Evolutionary conservation across 2,797 vertebrate species (phyloP).

Genomic region (Malurus splendens): DNA sequence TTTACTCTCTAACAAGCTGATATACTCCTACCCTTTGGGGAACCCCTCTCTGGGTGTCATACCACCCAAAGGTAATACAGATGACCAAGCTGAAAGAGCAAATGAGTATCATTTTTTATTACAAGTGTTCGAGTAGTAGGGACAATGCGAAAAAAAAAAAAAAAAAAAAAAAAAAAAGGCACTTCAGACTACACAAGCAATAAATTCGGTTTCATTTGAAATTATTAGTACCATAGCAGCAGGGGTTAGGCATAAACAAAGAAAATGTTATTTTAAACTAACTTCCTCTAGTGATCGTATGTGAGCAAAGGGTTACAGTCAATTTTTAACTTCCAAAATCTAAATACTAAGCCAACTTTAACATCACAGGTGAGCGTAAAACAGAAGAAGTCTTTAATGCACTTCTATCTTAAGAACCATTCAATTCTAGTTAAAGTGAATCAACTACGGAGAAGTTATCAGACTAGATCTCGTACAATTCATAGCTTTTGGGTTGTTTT

Average conservation of each 20-base stretch:
- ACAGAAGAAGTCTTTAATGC: rapidly evolving
- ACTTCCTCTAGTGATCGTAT: rapidly evolving
- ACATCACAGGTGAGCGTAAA: neutral
- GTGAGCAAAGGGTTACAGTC: rapidly evolving
- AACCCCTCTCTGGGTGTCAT: neutral
- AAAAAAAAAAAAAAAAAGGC: too few relatives aligned
- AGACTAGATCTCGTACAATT: rapidly evolving
- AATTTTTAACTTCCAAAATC: neutral
- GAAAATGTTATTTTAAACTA: neutral
- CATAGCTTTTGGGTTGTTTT: rapidly evolving
- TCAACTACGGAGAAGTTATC: rapidly evolving
- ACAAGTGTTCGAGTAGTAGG: rapidly evolving
- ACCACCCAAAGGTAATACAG: neutral
- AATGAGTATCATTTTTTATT: neutral
- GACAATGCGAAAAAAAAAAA: too few relatives aligned
- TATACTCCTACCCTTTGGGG: neutral
- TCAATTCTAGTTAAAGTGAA: neutral
- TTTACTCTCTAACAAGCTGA: neutral
- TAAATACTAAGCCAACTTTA: neutral
- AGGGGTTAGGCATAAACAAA: neutral
- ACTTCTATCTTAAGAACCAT: neutral
- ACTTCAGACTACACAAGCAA: neutral
- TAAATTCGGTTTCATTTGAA: neutral
- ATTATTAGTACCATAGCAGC: neutral
- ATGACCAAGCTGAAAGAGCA: neutral